Conservation (phyloP, 2,797 vertebrate genomes). For the Halcyon smyrnensis region DNA sequence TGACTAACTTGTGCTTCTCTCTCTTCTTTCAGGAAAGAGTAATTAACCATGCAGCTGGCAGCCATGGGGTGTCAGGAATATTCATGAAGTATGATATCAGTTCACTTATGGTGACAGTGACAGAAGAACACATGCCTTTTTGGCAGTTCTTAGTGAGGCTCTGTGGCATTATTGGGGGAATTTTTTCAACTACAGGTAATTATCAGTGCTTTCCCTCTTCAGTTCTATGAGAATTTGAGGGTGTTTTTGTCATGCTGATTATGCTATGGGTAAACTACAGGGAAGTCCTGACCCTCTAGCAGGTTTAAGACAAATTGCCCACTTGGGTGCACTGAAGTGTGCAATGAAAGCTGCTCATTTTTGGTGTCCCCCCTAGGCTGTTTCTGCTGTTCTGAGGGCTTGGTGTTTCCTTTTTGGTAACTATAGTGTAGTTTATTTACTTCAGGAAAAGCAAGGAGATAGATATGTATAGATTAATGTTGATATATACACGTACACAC, state of each 20-base stretch:
- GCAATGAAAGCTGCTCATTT: not conserved
- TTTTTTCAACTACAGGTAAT: slow-evolving; percentile 96
- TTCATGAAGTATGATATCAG: slow-evolving; percentile 99
- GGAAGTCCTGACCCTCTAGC: not conserved
- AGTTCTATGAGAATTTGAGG: not conserved
- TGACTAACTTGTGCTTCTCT: not conserved
- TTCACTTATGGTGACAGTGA: slow-evolving; percentile 96
- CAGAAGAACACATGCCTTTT: slow-evolving; percentile 97
- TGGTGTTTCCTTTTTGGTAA: not conserved
- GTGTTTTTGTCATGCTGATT: not conserved
- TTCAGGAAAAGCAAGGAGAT: not conserved
- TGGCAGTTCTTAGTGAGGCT: slow-evolving; percentile 97
- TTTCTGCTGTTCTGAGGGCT: not conserved
- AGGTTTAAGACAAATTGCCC: not conserved
- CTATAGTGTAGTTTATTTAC: not conserved
- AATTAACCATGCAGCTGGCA: slow-evolving; percentile 96
- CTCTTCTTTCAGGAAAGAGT: slow-evolving; percentile 85
- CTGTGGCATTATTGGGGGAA: slow-evolving; percentile 96
- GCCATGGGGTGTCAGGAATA: slow-evolving; percentile 97
- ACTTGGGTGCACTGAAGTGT: not conserved
- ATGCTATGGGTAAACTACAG: not conserved
- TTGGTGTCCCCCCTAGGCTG: not conserved
- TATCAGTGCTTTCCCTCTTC: not conserved
- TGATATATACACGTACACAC: too few species aligned
- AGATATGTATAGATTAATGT: not conserved